These are phyloP conservation scores for Dolichoris vasculosae DNA, from an alignment of 1,140 invertebrate species.

Conservation along the genomic window DNA sequence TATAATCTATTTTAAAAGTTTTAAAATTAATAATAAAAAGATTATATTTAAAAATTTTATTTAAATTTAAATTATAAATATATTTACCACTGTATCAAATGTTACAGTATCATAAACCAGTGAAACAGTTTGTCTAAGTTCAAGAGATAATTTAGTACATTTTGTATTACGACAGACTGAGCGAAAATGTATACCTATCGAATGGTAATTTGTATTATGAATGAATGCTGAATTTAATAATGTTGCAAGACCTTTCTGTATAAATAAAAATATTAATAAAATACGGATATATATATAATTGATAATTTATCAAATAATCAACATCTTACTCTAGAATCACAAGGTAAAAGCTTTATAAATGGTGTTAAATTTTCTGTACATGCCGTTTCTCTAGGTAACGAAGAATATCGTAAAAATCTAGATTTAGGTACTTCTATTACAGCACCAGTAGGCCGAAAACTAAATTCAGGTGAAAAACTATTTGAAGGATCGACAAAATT, in stretches of 20 bases:
- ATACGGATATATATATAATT: neutral
- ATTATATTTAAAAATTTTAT: neutral
- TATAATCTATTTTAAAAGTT: neutral
- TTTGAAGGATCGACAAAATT: conserved; percentile 96
- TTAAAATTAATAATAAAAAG: conserved; percentile 6
- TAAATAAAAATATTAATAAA: conserved; percentile 43
- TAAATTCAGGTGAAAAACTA: conserved; percentile 88
- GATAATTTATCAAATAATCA: conserved; percentile 30
- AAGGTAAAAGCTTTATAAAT: conserved; percentile 97
- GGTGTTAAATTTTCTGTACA: conserved; percentile 99
- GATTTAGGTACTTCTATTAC: conserved; percentile 75
- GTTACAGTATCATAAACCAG: conserved; percentile 87
- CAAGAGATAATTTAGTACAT: conserved; percentile 81
- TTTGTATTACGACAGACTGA: conserved; percentile 81
- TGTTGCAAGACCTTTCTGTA: conserved; percentile 85
- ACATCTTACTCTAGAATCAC: conserved; percentile 78
- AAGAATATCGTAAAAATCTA: conserved; percentile 85
- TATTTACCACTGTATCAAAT: conserved; percentile 63
- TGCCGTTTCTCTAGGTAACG: conserved; percentile 94
- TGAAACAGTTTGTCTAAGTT: conserved; percentile 88
- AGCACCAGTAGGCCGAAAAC: conserved; percentile 85
- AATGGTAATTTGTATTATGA: conserved; percentile 96
- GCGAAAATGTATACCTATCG: conserved; percentile 89
- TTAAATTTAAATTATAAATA: neutral
- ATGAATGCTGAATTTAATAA: conserved; percentile 93